Evolutionary conservation across 2,888 invertebrate genomes (phyloP).

Genomic region (Uropetala carovei): DNA sequence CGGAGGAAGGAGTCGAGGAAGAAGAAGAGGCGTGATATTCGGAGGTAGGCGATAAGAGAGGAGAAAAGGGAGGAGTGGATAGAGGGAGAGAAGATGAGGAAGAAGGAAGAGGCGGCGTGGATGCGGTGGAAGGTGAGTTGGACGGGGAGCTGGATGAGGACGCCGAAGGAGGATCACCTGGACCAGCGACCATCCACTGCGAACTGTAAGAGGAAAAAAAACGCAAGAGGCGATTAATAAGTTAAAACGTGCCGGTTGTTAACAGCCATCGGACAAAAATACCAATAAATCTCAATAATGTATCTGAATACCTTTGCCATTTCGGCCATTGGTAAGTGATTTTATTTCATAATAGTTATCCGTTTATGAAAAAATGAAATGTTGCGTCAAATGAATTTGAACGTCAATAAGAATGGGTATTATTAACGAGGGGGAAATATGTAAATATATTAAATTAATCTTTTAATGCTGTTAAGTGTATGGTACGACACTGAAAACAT

Average conservation of each 20-base stretch:
- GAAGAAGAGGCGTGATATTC: neutral
- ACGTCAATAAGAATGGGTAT: no score
- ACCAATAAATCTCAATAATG: neutral
- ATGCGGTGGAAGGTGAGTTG: constrained; percentile 26
- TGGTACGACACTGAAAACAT: no score
- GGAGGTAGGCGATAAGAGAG: neutral
- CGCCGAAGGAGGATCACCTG: constrained; percentile 69
- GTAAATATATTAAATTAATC: no score
- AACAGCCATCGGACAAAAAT: neutral
- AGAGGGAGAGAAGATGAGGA: neutral
- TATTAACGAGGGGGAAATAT: no score
- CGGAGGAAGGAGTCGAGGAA: neutral
- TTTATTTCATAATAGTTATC: no score
- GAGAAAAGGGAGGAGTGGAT: neutral
- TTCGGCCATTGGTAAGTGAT: no score
- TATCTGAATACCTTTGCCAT: no score
- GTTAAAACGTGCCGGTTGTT: neutral
- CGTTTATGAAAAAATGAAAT: no score
- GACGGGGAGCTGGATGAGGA: neutral
- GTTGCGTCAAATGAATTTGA: no score
- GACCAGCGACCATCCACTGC: constrained; percentile 72
- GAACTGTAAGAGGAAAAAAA: constrained; percentile 69
- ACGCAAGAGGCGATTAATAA: neutral
- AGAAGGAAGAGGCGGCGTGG: neutral
- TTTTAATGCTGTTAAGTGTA: no score